Percentiles rank a stretch among this genome's conserved stretches.
Evolutionary conservation across 1,140 invertebrate genomes (phyloP).

Genomic region (Tetragnatha versicolor): DNA sequence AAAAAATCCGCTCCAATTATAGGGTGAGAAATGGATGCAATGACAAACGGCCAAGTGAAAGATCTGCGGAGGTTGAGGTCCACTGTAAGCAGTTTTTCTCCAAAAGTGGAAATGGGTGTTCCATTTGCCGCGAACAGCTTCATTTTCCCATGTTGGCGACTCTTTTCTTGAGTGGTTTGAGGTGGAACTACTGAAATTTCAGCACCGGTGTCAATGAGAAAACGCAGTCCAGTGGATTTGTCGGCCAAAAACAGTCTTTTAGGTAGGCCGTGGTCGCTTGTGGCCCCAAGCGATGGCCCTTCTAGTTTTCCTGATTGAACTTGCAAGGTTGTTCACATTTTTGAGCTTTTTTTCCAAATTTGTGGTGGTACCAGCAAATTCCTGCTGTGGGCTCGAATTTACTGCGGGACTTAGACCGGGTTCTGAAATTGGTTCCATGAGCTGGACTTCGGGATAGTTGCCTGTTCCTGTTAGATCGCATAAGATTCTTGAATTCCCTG

Average conservation of each 20-base stretch:
- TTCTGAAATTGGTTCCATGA: too few species aligned
- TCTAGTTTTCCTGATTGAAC: neutral
- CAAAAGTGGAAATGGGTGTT: constrained; percentile 25
- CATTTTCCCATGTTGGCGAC: neutral
- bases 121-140: constrained; percentile 39
- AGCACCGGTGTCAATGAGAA: constrained; percentile 39
- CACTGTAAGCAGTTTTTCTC: constrained; percentile 16
- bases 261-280: neutral
- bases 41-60: constrained; percentile 39
- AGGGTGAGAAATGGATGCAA: constrained; percentile 12
- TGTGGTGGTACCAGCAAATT: neutral
- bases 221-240: neutral
- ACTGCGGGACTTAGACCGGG: too few species aligned
- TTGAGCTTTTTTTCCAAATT: neutral
- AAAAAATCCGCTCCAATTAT: constrained; percentile 54
- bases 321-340: neutral
- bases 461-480: too few species aligned
- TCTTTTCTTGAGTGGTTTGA: neutral
- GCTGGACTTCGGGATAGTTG: too few species aligned
- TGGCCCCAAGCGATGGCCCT: neutral
- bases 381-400: neutral
- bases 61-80: constrained; percentile 19
- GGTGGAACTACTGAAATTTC: constrained; percentile 1
- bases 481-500: too few species aligned
- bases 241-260: constrained; percentile 29